phyloP scores from a whole-genome alignment of 2,113 vertebrate genomes.

The Hiodon alosoides region DNA sequence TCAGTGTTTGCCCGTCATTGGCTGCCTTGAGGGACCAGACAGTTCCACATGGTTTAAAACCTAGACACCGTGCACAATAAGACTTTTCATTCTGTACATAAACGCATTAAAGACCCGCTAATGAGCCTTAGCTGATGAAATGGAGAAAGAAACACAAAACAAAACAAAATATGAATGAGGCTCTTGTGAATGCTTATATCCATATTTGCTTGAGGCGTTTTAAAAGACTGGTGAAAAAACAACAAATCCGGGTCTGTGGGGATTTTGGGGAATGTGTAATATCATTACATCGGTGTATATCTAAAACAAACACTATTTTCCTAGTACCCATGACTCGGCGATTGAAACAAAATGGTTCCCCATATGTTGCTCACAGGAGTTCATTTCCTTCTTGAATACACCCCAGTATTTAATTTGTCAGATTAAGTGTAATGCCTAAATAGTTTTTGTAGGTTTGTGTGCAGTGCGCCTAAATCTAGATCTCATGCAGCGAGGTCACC shows the following conservation, averaged over 20 bases:
- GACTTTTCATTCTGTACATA: background rate
- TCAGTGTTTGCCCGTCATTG: conserved; percentile 10
- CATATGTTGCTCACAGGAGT: too few species aligned
- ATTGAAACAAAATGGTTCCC: background rate
- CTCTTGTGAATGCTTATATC: background rate
- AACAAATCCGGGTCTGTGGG: background rate
- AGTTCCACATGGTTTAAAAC: background rate
- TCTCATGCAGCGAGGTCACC: background rate
- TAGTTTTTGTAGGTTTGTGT: background rate
- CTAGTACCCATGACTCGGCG: background rate
- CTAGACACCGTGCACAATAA: background rate
- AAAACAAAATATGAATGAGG: too few species aligned
- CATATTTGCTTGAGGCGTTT: background rate
- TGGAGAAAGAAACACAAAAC: too few species aligned
- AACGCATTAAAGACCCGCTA: background rate
- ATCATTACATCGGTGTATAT: background rate
- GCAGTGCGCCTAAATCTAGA: background rate
- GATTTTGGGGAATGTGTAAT: background rate
- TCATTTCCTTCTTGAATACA: too few species aligned
- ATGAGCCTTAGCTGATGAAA: background rate
- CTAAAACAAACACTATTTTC: background rate
- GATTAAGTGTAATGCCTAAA: background rate
- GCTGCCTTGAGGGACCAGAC: background rate
- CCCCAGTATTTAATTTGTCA: background rate
- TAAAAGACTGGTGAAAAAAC: background rate